Percentiles rank a stretch among this genome's conserved stretches.
phyloP scores from a whole-genome alignment of 1,140 invertebrate genomes.

The Oryzaephilus surinamensis region DNA sequence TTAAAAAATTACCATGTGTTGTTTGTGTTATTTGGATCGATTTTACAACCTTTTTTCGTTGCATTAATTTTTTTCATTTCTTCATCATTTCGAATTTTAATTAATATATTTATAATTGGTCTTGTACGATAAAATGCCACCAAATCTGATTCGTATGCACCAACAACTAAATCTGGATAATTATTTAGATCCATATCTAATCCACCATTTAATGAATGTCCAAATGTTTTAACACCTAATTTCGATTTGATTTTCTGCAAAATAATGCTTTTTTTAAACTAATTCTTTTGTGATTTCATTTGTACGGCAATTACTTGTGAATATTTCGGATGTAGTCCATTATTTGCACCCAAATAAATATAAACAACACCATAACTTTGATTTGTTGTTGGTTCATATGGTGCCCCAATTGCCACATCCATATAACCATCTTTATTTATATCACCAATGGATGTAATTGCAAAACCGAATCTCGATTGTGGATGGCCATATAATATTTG shows the following conservation, averaged over 20 bases:
- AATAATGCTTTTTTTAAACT: background rate
- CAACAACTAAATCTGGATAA: conserved; percentile 84
- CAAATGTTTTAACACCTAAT: conserved; percentile 65
- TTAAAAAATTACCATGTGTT: conserved; percentile 55
- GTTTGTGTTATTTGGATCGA: conserved; percentile 47
- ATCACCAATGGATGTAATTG: conserved; percentile 77
- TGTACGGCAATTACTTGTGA: conserved; percentile 35
- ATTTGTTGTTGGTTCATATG: conserved; percentile 75
- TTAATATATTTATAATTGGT: conserved; percentile 78
- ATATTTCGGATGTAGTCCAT: conserved; percentile 61
- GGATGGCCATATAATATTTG: conserved; percentile 55
- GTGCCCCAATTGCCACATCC: conserved; percentile 85
- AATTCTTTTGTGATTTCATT: background rate
- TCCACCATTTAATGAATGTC: conserved; percentile 80
- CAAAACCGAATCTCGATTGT: conserved; percentile 78
- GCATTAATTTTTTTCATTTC: conserved; percentile 71
- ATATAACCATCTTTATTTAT: conserved; percentile 84
- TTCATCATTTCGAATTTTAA: conserved; percentile 41
- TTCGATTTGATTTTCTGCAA: conserved; percentile 13
- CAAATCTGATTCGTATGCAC: conserved; percentile 72
- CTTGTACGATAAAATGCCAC: conserved; percentile 64
- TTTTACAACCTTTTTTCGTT: conserved; percentile 56
- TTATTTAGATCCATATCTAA: conserved; percentile 84
- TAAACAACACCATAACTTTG: conserved; percentile 77
- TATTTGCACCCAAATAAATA: conserved; percentile 68